A percentile compares a stretch with the other conserved stretches of the same genome.
Evolutionary conservation across 2,888 invertebrate genomes (phyloP).

Genomic region (Thalpophila matura): DNA sequence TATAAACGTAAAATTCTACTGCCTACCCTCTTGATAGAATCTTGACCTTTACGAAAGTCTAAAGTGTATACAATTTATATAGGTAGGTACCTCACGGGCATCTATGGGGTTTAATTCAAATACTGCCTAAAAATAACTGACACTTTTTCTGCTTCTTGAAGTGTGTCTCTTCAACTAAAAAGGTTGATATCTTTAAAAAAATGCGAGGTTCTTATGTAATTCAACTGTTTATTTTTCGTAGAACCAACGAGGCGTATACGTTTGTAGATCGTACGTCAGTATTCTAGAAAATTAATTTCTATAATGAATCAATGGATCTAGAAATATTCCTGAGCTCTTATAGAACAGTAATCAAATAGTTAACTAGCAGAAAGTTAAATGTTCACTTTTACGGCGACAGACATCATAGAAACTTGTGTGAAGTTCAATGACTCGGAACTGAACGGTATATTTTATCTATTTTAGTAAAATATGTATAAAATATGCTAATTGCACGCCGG

Average conservation of each 20-base stretch:
- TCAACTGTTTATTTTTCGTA: not conserved
- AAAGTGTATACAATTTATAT: no score
- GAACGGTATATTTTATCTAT: slow-evolving; percentile 53
- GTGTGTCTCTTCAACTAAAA: no score
- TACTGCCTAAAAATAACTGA: no score
- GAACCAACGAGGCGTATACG: no score
- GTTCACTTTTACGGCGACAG: slow-evolving; percentile 12
- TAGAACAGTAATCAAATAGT: not conserved
- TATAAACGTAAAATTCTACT: not conserved
- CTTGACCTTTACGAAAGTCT: no score
- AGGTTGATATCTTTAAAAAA: no score
- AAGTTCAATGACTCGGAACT: slow-evolving; percentile 50
- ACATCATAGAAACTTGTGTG: slow-evolving; percentile 4
- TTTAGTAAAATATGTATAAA: slow-evolving; percentile 37
- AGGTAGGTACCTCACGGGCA: no score
- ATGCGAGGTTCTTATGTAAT: no score
- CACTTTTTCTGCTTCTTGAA: no score
- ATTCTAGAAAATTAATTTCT: no score
- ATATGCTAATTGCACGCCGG: slow-evolving; percentile 44
- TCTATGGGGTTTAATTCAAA: no score
- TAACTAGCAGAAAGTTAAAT: slow-evolving; percentile 33
- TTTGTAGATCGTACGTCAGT: no score
- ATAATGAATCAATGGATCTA: not conserved
- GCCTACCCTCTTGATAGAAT: not conserved
- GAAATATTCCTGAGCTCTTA: not conserved